Evolutionary conservation across 2,888 invertebrate genomes (phyloP), one percentile per base, ranked within the genome.

Genomic region (Orthosia incerta): DNA sequence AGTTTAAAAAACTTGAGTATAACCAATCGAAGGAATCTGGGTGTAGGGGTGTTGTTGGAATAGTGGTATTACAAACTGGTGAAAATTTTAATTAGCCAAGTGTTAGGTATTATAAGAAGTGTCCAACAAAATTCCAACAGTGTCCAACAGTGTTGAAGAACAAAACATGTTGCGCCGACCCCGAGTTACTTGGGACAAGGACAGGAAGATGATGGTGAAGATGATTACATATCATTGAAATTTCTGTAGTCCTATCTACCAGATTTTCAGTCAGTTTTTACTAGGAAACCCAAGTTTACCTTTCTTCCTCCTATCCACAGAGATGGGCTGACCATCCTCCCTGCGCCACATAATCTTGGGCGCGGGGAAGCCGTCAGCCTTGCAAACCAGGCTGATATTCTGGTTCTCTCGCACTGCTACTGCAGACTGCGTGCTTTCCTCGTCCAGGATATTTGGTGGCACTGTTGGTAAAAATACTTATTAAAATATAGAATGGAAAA

Each of bases 271-370:
- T 55, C 16, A 12, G 1, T 39, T 59, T 0, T 59, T 7, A 13
- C 13, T 59, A n/a, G 1, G 3, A 45, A 45, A 15, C 9, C 7
- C 20, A 39, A 45, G 15, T 18, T 93, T 96, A 98, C 98, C 98
- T 97, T 98, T 98, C 96, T 98, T 98, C 93, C 98, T 97, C 79
- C 98, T 97, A 90, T 98, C 98, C 55, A 98, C 97, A 48, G 97
- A 97, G 91, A 99, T 99, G 76, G 97, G 97, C 93, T 98, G 98
- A 31, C 98, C 98, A 91, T 99, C 99, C 91, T 99, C 99, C 67
- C 99, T 97, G 81, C 98, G 97, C 99, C 99, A 99, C 97, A 98
- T 99, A 88, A 99, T 98, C 94, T 98, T 98, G 16, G 99, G 99
- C 39, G 97, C 97, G 0, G 99, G 99, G 91, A 98, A 98, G 60